A percentile compares a stretch with the other conserved stretches of the same genome.
These are phyloP conservation scores for Melitaea cinxia DNA, from an alignment of 1,140 invertebrate genomes.

Conservation along the genomic window DNA sequence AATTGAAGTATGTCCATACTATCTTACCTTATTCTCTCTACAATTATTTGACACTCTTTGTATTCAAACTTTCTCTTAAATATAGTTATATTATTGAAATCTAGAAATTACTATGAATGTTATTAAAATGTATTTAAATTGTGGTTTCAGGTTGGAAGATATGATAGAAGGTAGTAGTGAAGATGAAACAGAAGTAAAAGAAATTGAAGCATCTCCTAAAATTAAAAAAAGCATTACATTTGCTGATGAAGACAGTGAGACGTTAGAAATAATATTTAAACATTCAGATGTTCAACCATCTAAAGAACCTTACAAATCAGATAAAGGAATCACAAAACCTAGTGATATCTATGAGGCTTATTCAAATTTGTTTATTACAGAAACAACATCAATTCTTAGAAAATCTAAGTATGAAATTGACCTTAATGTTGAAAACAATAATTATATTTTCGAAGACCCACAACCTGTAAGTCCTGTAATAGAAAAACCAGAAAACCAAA, in stretches of 20 bases:
- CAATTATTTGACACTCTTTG: no score
- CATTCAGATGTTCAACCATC: conserved; percentile 57
- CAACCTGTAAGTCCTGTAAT: conserved; percentile 2
- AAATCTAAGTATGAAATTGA: conserved; percentile 60
- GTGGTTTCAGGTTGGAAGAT: conserved; percentile 58
- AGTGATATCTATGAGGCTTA: conserved; percentile 71
- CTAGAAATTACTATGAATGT: neutral
- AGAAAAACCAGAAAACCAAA: conserved; percentile 33
- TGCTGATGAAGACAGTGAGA: conserved; percentile 66
- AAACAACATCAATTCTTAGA: conserved; percentile 72
- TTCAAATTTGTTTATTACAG: conserved; percentile 49
- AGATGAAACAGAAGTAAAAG: conserved; percentile 20
- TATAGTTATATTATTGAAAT: no score
- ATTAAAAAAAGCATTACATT: conserved; percentile 66
- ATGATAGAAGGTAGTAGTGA: conserved; percentile 50
- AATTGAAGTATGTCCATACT: no score
- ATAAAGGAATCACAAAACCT: conserved; percentile 64
- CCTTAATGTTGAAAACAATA: conserved; percentile 8
- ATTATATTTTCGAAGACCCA: conserved; percentile 9
- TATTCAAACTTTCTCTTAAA: no score
- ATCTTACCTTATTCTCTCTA: no score
- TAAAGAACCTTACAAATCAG: conserved; percentile 46
- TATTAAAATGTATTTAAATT: conserved; percentile 4
- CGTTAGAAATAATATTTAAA: conserved; percentile 65
- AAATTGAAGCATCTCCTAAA: conserved; percentile 26